Evolutionary conservation across 2,797 vertebrate genomes (phyloP).

Genomic region (Scyliorhinus canicula): DNA sequence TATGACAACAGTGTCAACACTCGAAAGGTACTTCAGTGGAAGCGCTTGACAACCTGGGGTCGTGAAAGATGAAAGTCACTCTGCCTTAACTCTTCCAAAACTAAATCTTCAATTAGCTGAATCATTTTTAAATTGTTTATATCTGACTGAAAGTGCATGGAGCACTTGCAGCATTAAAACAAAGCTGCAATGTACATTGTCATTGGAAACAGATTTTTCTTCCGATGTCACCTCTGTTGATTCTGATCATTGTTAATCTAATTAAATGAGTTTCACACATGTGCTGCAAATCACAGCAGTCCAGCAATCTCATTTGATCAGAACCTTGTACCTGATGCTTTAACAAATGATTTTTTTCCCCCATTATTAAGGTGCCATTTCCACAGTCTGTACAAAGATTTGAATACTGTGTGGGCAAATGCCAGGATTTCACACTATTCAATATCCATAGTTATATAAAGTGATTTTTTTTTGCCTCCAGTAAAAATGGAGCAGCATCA

Average conservation of each 20-base stretch:
- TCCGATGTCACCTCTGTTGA: no score
- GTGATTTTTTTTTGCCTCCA: conserved; percentile 28
- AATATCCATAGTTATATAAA: conserved; percentile 37
- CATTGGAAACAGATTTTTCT: neutral
- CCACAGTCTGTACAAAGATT: neutral
- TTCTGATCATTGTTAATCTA: neutral
- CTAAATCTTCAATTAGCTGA: no score
- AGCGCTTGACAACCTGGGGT: neutral
- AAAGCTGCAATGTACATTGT: neutral
- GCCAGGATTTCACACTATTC: conserved; percentile 34
- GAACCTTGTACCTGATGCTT: neutral
- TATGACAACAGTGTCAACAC: neutral
- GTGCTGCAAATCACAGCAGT: neutral
- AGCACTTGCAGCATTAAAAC: neutral
- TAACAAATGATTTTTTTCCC: conserved; percentile 28
- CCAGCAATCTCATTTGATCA: neutral
- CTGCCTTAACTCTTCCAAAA: neutral
- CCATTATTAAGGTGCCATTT: neutral
- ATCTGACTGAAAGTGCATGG: neutral
- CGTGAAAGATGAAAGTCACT: neutral
- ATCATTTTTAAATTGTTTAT: neutral
- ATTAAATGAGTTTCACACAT: conserved; percentile 20
- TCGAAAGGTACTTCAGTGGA: neutral
- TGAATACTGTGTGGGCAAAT: conserved; percentile 26
- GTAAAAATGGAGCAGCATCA: conserved; percentile 25